A percentile compares a stretch with the other conserved stretches of the same genome.
Evolutionary conservation across 2,797 vertebrate genomes (phyloP).

Genomic region (Siniperca undulata): DNA sequence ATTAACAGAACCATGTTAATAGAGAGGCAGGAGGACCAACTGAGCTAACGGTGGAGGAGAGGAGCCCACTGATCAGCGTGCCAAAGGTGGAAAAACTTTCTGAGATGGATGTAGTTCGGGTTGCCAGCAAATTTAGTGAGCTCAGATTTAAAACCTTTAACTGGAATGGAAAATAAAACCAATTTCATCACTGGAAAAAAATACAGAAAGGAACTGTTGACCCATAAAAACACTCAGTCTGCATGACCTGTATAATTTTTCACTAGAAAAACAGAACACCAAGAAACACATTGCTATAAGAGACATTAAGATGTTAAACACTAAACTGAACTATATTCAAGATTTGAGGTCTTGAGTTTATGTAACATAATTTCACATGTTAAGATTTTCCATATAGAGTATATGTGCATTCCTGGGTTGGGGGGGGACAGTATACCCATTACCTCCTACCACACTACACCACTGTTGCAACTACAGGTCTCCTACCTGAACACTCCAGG

Average conservation of each 20-base stretch:
- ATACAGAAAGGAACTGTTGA: not conserved
- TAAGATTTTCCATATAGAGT: not conserved
- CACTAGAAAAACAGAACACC: not conserved
- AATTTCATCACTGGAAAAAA: not conserved
- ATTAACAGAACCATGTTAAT: not conserved
- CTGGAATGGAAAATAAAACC: not conserved
- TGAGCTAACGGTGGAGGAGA: not conserved
- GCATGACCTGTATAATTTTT: not conserved
- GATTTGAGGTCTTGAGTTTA: not conserved
- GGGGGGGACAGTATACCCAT: not conserved
- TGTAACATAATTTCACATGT: not conserved
- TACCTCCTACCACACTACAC: not conserved
- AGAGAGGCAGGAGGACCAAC: not conserved
- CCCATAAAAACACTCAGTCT: not conserved
- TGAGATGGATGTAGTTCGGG: not conserved
- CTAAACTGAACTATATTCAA: not conserved
- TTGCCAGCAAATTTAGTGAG: not conserved
- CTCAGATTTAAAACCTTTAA: not conserved
- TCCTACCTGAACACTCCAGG: constrained; percentile 92
- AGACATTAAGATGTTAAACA: not conserved
- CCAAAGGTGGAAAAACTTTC: not conserved
- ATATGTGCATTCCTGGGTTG: too few relatives aligned
- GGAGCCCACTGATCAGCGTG: not conserved
- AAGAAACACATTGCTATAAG: not conserved
- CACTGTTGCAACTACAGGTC: not conserved